Conservation (phyloP, 2,888 invertebrate genomes). For the Ochropleura leucogaster region DNA sequence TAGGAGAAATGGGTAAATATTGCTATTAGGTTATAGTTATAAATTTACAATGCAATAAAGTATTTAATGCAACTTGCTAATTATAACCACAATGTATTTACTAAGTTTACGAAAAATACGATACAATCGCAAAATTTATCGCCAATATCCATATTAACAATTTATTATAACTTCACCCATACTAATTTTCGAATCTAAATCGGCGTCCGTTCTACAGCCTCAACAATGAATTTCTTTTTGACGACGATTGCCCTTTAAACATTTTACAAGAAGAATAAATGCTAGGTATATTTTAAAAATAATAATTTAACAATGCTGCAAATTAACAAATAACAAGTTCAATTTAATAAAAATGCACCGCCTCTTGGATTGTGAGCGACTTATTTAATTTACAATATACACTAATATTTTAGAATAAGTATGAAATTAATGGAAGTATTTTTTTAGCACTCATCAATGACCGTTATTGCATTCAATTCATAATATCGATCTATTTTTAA, state of each 20-base stretch:
- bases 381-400: slow-evolving; percentile 53
- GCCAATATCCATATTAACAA: slow-evolving; percentile 67
- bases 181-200: slow-evolving; percentile 59
- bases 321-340: slow-evolving; percentile 53
- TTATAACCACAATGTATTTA: slow-evolving; percentile 70
- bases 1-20: slow-evolving; percentile 82
- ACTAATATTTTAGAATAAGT: slow-evolving; percentile 60
- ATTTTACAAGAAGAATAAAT: slow-evolving; percentile 64
- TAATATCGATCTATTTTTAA: slow-evolving; percentile 52
- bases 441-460: slow-evolving; percentile 63
- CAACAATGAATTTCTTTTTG: slow-evolving; percentile 53
- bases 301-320: slow-evolving; percentile 62
- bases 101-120: slow-evolving; percentile 72
- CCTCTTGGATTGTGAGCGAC: slow-evolving; percentile 26
- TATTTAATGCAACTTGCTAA: slow-evolving; percentile 72
- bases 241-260: slow-evolving; percentile 52
- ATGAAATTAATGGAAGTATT: slow-evolving; percentile 66
- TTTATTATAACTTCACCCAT: slow-evolving; percentile 66
- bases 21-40: slow-evolving; percentile 79
- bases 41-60: slow-evolving; percentile 78
- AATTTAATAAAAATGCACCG: slow-evolving; percentile 52
- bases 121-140: slow-evolving; percentile 67
- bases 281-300: slow-evolving; percentile 56
- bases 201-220: slow-evolving; percentile 61
- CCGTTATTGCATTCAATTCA: slow-evolving; percentile 62